phyloP scores from a whole-genome alignment of 1,140 invertebrate species.

The Rhysida immarginata region DNA sequence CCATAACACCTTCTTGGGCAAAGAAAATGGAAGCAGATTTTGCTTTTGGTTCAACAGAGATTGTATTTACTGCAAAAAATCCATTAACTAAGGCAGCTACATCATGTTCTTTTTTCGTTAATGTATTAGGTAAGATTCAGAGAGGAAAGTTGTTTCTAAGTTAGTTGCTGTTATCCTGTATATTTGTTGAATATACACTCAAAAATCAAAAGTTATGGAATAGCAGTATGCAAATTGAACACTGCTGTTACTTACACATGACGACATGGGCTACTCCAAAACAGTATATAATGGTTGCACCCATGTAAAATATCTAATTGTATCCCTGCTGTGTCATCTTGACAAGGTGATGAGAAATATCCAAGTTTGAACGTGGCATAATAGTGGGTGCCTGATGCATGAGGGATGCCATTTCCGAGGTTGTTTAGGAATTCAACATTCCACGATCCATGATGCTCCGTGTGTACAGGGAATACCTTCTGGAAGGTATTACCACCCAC shows the following conservation, averaged over 20 bases:
- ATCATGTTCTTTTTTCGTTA: neutral
- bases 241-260: neutral
- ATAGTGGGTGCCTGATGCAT: too few relatives aligned
- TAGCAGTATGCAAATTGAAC: neutral
- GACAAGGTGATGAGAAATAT: too few relatives aligned
- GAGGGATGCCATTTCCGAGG: too few relatives aligned
- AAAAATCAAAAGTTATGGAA: too few relatives aligned
- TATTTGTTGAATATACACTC: neutral
- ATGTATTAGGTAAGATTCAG: neutral
- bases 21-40: slow-evolving; percentile 44
- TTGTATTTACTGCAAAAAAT: slow-evolving; percentile 33
- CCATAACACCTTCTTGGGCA: slow-evolving; percentile 44
- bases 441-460: too few relatives aligned
- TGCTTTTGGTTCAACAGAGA: slow-evolving; percentile 37
- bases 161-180: neutral
- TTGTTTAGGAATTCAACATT: too few relatives aligned
- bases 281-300: neutral
- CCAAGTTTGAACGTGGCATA: too few relatives aligned
- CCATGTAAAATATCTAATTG: neutral
- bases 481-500: too few relatives aligned
- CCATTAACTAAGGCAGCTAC: neutral
- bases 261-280: neutral
- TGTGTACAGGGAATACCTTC: too few relatives aligned
- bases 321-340: too few relatives aligned
- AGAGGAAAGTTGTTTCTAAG: neutral